Conservation (phyloP, 1,140 invertebrate species). For the Popillia japonica region DNA sequence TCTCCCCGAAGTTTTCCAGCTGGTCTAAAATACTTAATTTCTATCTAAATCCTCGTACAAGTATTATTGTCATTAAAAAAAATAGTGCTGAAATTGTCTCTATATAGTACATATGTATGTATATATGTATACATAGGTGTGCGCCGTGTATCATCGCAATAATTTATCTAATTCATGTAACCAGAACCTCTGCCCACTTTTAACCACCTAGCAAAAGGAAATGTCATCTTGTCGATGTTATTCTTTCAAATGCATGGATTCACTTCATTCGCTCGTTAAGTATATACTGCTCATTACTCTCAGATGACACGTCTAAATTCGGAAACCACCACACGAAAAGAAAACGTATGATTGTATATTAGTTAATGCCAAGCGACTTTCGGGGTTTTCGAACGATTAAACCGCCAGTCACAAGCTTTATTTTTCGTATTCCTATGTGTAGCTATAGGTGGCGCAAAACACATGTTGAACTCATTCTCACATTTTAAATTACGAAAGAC, state of each 20-base stretch:
- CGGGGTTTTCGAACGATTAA: not conserved
- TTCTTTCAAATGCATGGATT: conserved; percentile 21
- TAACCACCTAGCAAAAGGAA: conserved; percentile 1
- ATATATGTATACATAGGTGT: not conserved
- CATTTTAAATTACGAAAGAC: not conserved
- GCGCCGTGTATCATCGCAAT: not conserved
- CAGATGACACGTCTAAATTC: conserved; percentile 2
- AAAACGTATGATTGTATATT: conserved; percentile 14
- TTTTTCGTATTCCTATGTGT: not conserved
- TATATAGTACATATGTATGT: no score
- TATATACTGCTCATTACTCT: not conserved
- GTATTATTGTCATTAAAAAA: no score
- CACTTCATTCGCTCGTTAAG: conserved; percentile 10
- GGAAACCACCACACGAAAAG: not conserved
- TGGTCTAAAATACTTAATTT: no score
- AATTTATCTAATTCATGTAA: conserved; percentile 7
- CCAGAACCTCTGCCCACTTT: not conserved
- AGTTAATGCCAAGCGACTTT: conserved; percentile 23
- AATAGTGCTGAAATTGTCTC: no score
- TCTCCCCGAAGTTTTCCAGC: no score
- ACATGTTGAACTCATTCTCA: not conserved
- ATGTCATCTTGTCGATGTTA: conserved; percentile 18
- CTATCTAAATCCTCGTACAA: no score
- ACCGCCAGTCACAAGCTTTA: not conserved
- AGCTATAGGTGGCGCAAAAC: not conserved